Base-by-base conservation (phyloP, 1,140 invertebrate genomes). In the Micrasema longulum region DNA sequence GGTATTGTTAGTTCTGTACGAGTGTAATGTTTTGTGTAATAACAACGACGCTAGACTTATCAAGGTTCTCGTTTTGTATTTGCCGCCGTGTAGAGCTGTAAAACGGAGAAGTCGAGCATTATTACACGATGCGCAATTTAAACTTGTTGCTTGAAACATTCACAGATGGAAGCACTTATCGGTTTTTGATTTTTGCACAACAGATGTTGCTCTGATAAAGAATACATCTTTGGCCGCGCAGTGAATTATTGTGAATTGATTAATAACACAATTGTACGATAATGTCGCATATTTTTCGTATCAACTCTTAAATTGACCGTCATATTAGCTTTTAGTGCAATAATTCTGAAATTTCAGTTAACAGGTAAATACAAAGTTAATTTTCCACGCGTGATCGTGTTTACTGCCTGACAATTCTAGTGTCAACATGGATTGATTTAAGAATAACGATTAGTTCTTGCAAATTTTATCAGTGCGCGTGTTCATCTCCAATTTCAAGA, bases 121-220 rank as follows among this genome's bases (percentile, higher is more conserved):
- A 31, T 31, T 4, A 38, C 53, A 14, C 14, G 53, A 57, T n/a
- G 16, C 31, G 53, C 11, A 38, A 20, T 60, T 5, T 4, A 16
- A 36, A 60, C 55, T 38, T 1, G 55, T 60, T 26, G 7, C 26
- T 41, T 41, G 55, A 2, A 4, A 11, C 5, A 57, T 18, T 6
- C 16, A 60, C 26, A 63, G 73, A 67, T 75, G 69, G 69, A 47
- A 35, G 20, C 67, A 67, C 72, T 18, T n/a, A 31, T n/a, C 18
- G 22, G 53, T 62, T 65, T 64, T n/a, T 12, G 22, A 53, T 62
- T 65, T 64, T 43, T 43, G 55, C 69, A 57, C 63, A 71, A 66
- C 73, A 75, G 69, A 75, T 75, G 73, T 75, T 71, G 73, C 16
- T 47, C 47, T 71, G 73, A 75, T 75, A 75, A 75, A 71, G 69